A percentile compares a stretch with the other conserved stretches of the same genome.
phyloP scores from a whole-genome alignment of 2,888 invertebrate genomes.

The Rhyacophila evoluta region DNA sequence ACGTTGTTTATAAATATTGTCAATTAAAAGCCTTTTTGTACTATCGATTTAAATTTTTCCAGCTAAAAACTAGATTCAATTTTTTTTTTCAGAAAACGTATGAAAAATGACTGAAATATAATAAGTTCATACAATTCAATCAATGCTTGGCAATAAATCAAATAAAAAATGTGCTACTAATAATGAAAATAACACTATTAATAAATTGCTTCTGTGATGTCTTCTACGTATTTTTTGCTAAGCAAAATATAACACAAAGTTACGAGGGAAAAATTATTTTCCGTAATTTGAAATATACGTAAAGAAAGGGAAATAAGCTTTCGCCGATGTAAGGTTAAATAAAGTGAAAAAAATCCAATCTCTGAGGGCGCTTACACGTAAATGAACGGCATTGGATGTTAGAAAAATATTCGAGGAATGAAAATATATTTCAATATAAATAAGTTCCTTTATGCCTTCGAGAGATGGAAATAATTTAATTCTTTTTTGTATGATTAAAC shows the following conservation, averaged over 20 bases:
- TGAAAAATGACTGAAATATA: too few species aligned
- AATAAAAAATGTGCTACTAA: too few species aligned
- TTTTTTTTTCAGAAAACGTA: too few species aligned
- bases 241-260: conserved; percentile 31
- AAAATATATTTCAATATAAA: conserved; percentile 1
- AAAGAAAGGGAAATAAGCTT: conserved; percentile 30
- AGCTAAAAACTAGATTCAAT: too few species aligned
- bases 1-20: too few species aligned
- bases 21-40: too few species aligned
- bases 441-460: neutral
- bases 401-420: neutral
- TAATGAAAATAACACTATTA: too few species aligned
- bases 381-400: neutral
- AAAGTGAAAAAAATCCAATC: neutral
- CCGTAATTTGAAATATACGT: conserved; percentile 39
- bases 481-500: neutral
- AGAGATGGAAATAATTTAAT: neutral
- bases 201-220: neutral
- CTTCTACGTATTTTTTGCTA: neutral
- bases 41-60: too few species aligned
- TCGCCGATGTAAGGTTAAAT: conserved; percentile 27
- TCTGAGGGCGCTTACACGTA: neutral
- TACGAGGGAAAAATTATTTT: conserved; percentile 35
- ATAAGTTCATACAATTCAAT: too few species aligned
- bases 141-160: too few species aligned